phyloP scores from a whole-genome alignment of 1,140 invertebrate species.

The Hesperophylax magnus region DNA sequence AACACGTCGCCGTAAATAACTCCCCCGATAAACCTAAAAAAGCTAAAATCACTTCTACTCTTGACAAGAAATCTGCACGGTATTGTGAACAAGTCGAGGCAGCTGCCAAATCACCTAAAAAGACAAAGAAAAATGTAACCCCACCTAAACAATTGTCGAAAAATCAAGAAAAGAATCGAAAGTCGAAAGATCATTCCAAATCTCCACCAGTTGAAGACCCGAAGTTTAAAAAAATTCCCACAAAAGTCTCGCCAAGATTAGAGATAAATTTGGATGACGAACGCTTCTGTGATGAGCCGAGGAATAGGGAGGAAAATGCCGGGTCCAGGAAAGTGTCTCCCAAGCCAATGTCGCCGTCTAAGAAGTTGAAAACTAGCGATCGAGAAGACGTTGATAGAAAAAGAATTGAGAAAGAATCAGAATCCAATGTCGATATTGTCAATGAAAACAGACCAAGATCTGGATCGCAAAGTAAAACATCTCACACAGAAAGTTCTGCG shows the following conservation, averaged over 20 bases:
- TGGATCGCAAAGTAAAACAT: constrained; percentile 1
- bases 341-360: not conserved
- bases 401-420: not conserved
- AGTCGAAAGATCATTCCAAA: constrained; percentile 1
- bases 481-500: not conserved
- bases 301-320: not conserved
- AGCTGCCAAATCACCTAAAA: not conserved
- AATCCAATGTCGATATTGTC: not conserved
- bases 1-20: constrained; percentile 20
- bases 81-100: not conserved
- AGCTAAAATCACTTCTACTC: not conserved
- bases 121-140: not conserved
- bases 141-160: not conserved
- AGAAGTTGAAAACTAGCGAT: not conserved
- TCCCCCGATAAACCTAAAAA: not conserved
- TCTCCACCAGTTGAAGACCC: not conserved
- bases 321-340: not conserved
- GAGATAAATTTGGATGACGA: not conserved
- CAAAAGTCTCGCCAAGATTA: constrained; percentile 14
- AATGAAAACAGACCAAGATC: not conserved
- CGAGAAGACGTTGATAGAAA: not conserved
- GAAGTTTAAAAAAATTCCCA: not conserved
- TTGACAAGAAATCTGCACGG: not conserved
- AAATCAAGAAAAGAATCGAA: not conserved
- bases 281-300: not conserved